Percentiles rank a stretch among this genome's conserved stretches.
These are phyloP conservation scores for Ips nitidus DNA, from an alignment of 1,140 invertebrate species.

Conservation along the genomic window DNA sequence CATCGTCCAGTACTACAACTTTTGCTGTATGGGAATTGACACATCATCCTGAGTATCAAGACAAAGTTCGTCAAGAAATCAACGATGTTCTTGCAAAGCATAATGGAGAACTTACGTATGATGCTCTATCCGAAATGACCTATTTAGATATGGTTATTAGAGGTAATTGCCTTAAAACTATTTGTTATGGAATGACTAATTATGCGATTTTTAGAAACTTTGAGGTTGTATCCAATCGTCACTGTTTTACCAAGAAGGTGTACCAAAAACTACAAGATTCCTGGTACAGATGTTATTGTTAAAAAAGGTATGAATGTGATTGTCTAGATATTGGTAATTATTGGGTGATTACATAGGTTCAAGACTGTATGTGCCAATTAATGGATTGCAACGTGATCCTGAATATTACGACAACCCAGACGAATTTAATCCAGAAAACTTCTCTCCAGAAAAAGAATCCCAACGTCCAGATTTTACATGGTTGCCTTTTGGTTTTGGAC, in stretches of 20 bases:
- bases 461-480: slow-evolving; percentile 54
- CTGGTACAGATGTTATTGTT: slow-evolving; percentile 40
- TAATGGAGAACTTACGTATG: slow-evolving; percentile 56
- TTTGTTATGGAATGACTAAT: too few species aligned
- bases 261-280: slow-evolving; percentile 51
- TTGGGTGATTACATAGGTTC: slow-evolving; percentile 22
- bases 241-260: slow-evolving; percentile 46
- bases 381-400: slow-evolving; percentile 52
- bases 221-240: slow-evolving; percentile 37
- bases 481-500: slow-evolving; percentile 61
- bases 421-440: slow-evolving; percentile 60
- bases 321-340: not conserved
- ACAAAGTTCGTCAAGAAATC: slow-evolving; percentile 60
- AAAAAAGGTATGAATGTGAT: slow-evolving; percentile 34
- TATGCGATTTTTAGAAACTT: slow-evolving; percentile 34
- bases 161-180: slow-evolving; percentile 21
- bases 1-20: slow-evolving; percentile 62
- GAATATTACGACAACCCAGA: slow-evolving; percentile 60
- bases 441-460: slow-evolving; percentile 49
- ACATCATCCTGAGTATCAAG: slow-evolving; percentile 60
- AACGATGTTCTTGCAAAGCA: slow-evolving; percentile 51
- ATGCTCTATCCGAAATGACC: slow-evolving; percentile 56
- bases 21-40: slow-evolving; percentile 62
- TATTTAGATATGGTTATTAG: slow-evolving; percentile 59
- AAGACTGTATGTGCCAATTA: slow-evolving; percentile 46